These are phyloP conservation scores for Popillia japonica DNA, from an alignment of 1,140 invertebrate genomes.

Conservation along the genomic window DNA sequence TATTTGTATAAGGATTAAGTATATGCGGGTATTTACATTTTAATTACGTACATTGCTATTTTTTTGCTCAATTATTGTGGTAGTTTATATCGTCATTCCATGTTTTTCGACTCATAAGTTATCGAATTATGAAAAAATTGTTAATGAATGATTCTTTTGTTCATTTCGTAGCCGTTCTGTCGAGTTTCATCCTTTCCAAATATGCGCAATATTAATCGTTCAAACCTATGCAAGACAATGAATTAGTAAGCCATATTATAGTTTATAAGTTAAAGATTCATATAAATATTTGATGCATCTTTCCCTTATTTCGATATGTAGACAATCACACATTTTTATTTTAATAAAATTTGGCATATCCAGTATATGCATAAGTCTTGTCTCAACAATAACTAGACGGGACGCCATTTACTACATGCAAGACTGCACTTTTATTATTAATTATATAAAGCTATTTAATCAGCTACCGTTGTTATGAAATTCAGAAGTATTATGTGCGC, in stretches of 20 bases:
- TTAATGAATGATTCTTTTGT: not conserved
- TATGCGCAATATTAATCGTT: too few species aligned
- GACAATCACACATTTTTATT: not conserved
- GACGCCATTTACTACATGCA: too few species aligned
- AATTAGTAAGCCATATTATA: too few species aligned
- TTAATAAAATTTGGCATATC: too few species aligned
- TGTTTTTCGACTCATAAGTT: not conserved
- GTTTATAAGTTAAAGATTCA: too few species aligned
- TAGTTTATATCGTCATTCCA: not conserved
- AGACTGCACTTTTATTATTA: too few species aligned
- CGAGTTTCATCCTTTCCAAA: slow-evolving; percentile 21
- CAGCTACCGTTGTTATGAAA: not conserved
- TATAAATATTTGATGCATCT: too few species aligned
- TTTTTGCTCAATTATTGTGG: not conserved
- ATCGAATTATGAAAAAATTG: not conserved
- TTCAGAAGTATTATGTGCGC: too few species aligned
- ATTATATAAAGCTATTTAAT: not conserved
- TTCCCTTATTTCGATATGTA: too few species aligned
- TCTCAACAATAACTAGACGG: too few species aligned
- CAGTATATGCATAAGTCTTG: too few species aligned
- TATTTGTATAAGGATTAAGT: not conserved
- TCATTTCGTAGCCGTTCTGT: not conserved
- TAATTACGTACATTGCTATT: not conserved
- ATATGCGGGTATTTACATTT: not conserved
- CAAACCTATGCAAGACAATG: too few species aligned